A percentile compares a stretch with the other conserved stretches of the same genome.
Evolutionary conservation across 64 coral and sea anemone genomes (phyloP).

Genomic region (Acropora yongei): DNA sequence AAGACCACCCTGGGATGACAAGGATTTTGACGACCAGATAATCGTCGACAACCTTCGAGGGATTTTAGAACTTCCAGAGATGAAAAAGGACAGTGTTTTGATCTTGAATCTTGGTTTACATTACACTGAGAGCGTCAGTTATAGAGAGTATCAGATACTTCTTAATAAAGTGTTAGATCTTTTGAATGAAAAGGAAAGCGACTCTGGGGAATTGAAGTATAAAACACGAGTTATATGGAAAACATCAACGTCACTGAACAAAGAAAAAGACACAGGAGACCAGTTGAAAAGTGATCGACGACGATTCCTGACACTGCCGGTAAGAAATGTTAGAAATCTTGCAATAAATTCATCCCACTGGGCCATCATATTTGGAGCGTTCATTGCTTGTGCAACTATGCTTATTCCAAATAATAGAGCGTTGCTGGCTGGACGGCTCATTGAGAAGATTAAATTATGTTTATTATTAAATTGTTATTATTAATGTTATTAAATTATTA

Average conservation of each 20-base stretch:
- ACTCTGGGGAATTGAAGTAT: slow-evolving; percentile 20
- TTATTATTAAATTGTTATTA: too few species aligned
- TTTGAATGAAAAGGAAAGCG: slow-evolving; percentile 37
- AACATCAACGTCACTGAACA: slow-evolving; percentile 81
- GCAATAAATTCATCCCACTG: not conserved
- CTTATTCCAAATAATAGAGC: not conserved
- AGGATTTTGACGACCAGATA: slow-evolving; percentile 76
- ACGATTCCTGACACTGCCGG: slow-evolving; percentile 85
- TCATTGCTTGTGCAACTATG: not conserved
- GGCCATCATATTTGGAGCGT: not conserved
- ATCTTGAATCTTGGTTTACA: slow-evolving; percentile 91
- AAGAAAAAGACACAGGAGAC: slow-evolving; percentile 79
- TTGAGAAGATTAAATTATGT: not conserved
- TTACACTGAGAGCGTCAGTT: slow-evolving; percentile 65
- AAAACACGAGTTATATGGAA: slow-evolving; percentile 85
- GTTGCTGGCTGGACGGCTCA: not conserved
- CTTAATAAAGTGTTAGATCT: slow-evolving; percentile 61
- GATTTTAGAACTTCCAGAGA: slow-evolving; percentile 49
- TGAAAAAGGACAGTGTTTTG: slow-evolving; percentile 84
- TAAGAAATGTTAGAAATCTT: slow-evolving; percentile 31
- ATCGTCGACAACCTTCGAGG: slow-evolving; percentile 62
- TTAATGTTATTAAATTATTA: too few species aligned
- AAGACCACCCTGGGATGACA: slow-evolving; percentile 50
- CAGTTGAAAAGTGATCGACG: slow-evolving; percentile 62
- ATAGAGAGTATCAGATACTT: slow-evolving; percentile 63